These are phyloP conservation scores for Campopleginae sp. DNA, from an alignment of 2,888 invertebrate genomes.

Conservation along the genomic window DNA sequence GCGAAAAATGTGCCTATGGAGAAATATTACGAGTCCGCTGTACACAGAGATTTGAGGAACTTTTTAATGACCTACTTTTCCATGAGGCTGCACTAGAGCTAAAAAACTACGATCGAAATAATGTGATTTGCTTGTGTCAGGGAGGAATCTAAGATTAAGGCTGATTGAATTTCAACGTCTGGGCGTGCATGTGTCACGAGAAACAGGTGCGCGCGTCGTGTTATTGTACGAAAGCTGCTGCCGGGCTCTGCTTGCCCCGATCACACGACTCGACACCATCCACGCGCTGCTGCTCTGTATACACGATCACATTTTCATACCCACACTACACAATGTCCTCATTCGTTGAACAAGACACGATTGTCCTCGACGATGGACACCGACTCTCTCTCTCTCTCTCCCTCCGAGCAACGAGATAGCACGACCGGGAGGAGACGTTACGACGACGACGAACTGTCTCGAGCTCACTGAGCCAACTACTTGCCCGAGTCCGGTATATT, in stretches of 20 bases:
- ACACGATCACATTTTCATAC: constrained; percentile 22
- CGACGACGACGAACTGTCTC: constrained; percentile 60
- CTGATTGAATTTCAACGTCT: constrained; percentile 63
- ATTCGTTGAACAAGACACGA: neutral
- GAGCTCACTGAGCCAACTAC: constrained; percentile 61
- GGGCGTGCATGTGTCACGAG: constrained; percentile 24
- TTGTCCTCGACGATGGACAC: constrained; percentile 23
- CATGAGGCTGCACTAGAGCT: neutral
- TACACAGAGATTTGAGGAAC: neutral
- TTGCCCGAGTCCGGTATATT: constrained; percentile 55
- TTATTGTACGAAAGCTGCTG: constrained; percentile 10
- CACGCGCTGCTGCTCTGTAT: too few species aligned
- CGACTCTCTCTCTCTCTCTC: constrained; percentile 44
- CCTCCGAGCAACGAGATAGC: constrained; percentile 36
- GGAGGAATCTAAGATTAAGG: constrained; percentile 40
- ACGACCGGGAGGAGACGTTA: constrained; percentile 58
- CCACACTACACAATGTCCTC: neutral
- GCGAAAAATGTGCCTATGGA: neutral
- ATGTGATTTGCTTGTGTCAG: neutral
- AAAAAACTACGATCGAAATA: neutral
- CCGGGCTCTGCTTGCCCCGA: neutral
- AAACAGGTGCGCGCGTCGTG: constrained; percentile 61
- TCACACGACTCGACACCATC: constrained; percentile 17
- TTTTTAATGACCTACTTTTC: neutral
- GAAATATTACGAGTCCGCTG: neutral